Base-by-base conservation (phyloP, 2,113 vertebrate genomes). In the Megaceryle maxima region DNA sequence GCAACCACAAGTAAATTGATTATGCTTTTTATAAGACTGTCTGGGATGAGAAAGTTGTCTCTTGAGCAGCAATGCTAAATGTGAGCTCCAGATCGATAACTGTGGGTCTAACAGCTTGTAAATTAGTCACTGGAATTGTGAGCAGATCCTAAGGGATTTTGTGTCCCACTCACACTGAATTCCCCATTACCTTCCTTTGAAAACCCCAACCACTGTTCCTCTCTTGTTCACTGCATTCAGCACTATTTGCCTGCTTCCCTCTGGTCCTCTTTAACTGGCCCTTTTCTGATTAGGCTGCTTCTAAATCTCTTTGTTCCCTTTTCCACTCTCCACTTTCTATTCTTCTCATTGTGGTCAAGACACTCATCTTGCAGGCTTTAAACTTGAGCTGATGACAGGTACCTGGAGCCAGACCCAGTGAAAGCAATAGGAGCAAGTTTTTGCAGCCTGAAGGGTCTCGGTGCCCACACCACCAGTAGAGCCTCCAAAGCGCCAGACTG, bases 371-470 rank as follows among this genome's bases (percentile, higher is more conserved):
- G 8, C n/a, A 51, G 51, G 21, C 8, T 89, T 78, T 74, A 44
- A 62, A 62, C 9, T 31, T 37, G 31, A 5, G 13, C 21, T 0
- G 4, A 35, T n/a, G 51, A 29, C 1, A 5, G 13, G 11, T 19
- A 48, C 1, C 1, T 2, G 5, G 66, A 75, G 11, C 8, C 29
- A 64, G 48, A 37, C 3, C 9, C 6, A 4, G 37, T 0, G 3
- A 31, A 79, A 63, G 13, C 0, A 1, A 22, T 17, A 51, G 39
- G 16, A 93, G 35, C 6, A 39, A 68, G 43, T 63, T 3, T 25
- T 55, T 33, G 8, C 16, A 53, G 26, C 13, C 43, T 39, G 28
- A 50, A 14, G 22, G 2, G 2, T 83, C 15, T 69, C 44, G 60
- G 63, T 12, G 2, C 35, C 12, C n/a, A 13, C 53, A 28, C 4